Base-by-base conservation (phyloP, 2,113 vertebrate genomes). In the Perccottus glenii region DNA sequence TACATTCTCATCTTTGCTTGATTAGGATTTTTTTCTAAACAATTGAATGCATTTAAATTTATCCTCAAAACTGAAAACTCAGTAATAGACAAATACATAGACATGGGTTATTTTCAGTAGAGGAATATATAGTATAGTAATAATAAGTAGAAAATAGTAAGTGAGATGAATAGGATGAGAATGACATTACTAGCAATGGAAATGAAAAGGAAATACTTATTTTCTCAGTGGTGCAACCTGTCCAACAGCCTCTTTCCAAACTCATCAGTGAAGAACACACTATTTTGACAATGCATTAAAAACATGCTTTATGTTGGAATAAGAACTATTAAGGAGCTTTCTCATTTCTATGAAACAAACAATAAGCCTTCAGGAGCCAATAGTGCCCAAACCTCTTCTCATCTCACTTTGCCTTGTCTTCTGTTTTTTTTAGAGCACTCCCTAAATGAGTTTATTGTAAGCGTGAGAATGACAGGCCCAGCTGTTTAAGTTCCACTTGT, bases 401-500 rank as follows among this genome's bases (percentile, higher is more conserved):
- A 15, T 40, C 53, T 50, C 48, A 16, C 48, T 19, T 50, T 3
- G 62, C 58, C 12, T 64, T 62, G 48, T 66, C 64, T 64, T 43
- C 61, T 33, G 19, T 51, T 52, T 47, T 16, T 27, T 12, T 6
- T 19, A 10, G 36, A 27, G 5, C 38, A 33, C 11, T 0, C 63
- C 55, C 42, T 57, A 66, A 67, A 76, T 73, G 56, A 79, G 61
- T 56, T 44, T 7, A 50, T 7, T 44, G 33, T 49, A 68, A 73
- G 15, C 42, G 68, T 65, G 56, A 50, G 49, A 66, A 51, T 16
- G 67, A 53, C 4, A 9, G 40, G n/a, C 40, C 16, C 42, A 14
- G 14, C 63, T 56, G 73, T 75, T 70, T 76, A 48, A 62, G 72
- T 65, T 68, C 68, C 69, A 19, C 61, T 57, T 58, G 35, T 35